Evolutionary conservation across 2,888 invertebrate species (phyloP).

Genomic region (Aricia artaxerxes): DNA sequence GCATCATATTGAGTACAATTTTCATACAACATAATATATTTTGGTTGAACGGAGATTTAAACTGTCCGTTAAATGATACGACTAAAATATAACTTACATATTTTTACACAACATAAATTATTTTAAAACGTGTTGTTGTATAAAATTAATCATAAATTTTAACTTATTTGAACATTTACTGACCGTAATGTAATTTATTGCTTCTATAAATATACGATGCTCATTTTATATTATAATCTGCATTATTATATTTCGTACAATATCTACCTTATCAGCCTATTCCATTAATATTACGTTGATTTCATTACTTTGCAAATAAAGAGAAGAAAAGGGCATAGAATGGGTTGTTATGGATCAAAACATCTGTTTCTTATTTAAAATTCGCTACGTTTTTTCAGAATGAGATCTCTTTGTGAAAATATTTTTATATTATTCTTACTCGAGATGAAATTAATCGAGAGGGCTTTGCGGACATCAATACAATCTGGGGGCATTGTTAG

Average conservation of each 20-base stretch:
- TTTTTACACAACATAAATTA: conserved; percentile 27
- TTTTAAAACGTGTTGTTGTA: conserved; percentile 21
- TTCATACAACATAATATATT: background rate
- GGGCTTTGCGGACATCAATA: conserved; percentile 72
- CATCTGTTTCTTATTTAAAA: conserved; percentile 58
- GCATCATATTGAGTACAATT: background rate
- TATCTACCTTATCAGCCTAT: conserved; percentile 5
- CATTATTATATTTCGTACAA: background rate
- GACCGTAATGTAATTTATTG: conserved; percentile 40
- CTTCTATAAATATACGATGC: conserved; percentile 29
- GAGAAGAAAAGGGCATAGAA: conserved; percentile 36
- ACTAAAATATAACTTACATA: conserved; percentile 24
- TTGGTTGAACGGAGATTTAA: background rate
- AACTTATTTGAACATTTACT: conserved; percentile 34
- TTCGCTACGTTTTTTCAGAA: conserved; percentile 55
- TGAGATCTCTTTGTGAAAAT: conserved; percentile 49
- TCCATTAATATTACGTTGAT: background rate
- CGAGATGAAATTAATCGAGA: conserved; percentile 72
- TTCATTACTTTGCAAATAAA: conserved; percentile 26
- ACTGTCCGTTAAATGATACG: background rate
- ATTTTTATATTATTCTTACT: conserved; percentile 59
- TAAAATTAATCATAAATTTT: conserved; percentile 31
- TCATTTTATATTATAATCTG: conserved; percentile 13
- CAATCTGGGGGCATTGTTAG: conserved; percentile 71
- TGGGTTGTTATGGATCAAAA: conserved; percentile 46